Conservation (phyloP, 1,140 invertebrate species). For the Arctopsyche grandis region DNA sequence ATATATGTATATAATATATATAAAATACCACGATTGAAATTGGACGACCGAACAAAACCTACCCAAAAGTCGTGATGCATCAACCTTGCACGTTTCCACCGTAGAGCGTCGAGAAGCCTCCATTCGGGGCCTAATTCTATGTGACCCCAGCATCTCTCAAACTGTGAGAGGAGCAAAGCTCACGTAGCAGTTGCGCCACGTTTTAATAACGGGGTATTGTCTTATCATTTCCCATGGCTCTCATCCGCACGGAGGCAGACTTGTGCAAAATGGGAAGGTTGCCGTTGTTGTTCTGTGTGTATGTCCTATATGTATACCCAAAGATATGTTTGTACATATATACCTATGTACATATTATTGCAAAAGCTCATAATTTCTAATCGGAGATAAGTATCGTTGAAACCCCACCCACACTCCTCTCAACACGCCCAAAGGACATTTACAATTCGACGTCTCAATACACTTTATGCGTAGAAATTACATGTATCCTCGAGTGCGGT, state of each 20-base stretch:
- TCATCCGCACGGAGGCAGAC: neutral
- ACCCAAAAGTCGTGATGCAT: neutral
- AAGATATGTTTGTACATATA: too few species aligned
- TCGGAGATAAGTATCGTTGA: constrained; percentile 17
- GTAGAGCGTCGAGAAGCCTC: neutral
- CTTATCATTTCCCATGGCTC: constrained; percentile 3
- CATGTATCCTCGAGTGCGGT: neutral
- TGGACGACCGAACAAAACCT: neutral
- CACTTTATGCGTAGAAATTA: constrained; percentile 4
- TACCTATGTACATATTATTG: too few species aligned
- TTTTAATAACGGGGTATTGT: neutral
- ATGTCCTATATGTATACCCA: too few species aligned
- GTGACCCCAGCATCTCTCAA: too few species aligned
- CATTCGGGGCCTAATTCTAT: too few species aligned
- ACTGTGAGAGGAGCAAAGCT: too few species aligned
- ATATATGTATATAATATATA: too few species aligned
- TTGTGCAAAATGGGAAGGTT: neutral
- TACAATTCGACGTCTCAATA: constrained; percentile 12
- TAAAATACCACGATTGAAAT: too few species aligned
- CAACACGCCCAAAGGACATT: constrained; percentile 23
- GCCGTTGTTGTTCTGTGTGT: neutral
- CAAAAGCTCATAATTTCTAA: constrained; percentile 23
- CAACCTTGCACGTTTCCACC: constrained; percentile 6
- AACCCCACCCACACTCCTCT: neutral
- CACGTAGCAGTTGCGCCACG: neutral